These are phyloP conservation scores for Ficedula albicollis DNA, from an alignment of 2,797 vertebrate species.

Conservation along the genomic window DNA sequence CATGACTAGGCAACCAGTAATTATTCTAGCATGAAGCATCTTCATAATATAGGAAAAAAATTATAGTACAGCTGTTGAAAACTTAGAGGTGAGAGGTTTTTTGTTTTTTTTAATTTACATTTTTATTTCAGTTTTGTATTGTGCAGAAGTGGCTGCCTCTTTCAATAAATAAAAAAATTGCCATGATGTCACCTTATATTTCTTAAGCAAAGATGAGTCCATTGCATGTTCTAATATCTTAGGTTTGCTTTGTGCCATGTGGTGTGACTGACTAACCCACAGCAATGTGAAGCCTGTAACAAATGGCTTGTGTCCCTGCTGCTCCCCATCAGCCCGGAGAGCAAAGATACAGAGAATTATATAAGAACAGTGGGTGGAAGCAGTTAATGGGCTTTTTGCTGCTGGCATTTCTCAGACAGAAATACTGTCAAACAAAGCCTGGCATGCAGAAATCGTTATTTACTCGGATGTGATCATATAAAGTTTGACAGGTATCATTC, in stretches of 20 bases:
- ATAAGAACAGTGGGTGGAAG: slow-evolving; percentile 29
- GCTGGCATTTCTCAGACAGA: neutral
- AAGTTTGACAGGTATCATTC: slow-evolving; percentile 51
- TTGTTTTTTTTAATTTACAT: neutral
- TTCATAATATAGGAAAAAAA: neutral
- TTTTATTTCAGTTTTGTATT: neutral
- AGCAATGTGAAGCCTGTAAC: neutral
- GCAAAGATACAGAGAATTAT: slow-evolving; percentile 9
- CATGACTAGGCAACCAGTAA: neutral
- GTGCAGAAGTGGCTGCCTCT: neutral
- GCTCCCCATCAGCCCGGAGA: neutral
- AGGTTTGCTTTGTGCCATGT: neutral
- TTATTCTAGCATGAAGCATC: neutral
- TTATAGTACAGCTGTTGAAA: neutral
- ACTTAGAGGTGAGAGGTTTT: neutral
- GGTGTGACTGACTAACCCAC: neutral
- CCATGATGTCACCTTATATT: neutral
- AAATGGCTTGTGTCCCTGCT: neutral
- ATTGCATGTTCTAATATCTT: neutral
- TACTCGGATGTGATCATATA: slow-evolving; percentile 26
- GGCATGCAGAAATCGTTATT: slow-evolving; percentile 39
- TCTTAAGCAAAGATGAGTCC: neutral
- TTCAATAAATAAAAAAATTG: neutral
- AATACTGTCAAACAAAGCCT: slow-evolving; percentile 6
- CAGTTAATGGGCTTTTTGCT: slow-evolving; percentile 35